A percentile compares a stretch with the other conserved stretches of the same genome.
These are phyloP conservation scores for Meleagris gallopavo DNA, from an alignment of 2,113 vertebrate species.

Conservation along the genomic window DNA sequence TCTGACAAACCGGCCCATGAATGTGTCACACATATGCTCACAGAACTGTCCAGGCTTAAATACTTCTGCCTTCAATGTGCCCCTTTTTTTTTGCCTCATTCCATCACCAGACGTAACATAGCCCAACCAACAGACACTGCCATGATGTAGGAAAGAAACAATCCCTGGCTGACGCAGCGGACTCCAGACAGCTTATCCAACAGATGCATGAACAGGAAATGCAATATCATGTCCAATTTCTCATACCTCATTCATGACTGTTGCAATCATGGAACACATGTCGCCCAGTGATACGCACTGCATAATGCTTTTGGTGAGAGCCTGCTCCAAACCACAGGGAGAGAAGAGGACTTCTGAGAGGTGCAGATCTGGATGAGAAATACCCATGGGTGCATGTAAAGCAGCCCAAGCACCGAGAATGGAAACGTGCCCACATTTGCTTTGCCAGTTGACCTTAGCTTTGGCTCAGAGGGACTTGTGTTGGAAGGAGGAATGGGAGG, in stretches of 20 bases:
- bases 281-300: accelerated
- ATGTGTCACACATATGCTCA: conserved; percentile 42
- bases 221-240: conserved; percentile 61
- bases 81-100: neutral
- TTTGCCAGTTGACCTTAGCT: conserved; percentile 47
- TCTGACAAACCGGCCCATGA: neutral
- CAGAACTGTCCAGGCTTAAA: neutral
- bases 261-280: neutral
- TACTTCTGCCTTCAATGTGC: neutral
- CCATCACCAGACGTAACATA: neutral
- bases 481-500: conserved; percentile 24
- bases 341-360: neutral
- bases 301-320: neutral
- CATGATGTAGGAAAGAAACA: conserved; percentile 39
- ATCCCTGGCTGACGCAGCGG: conserved; percentile 7
- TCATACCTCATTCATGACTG: conserved; percentile 51
- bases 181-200: conserved; percentile 35
- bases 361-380: conserved; percentile 18
- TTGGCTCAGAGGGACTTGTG: conserved; percentile 47
- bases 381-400: neutral
- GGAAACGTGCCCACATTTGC: conserved; percentile 46
- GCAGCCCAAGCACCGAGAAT: neutral
- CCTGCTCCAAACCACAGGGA: neutral
- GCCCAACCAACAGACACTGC: neutral
- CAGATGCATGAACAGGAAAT: conserved; percentile 66